These are phyloP conservation scores for Germaria angustata DNA, from an alignment of 2,888 invertebrate species.

Conservation along the genomic window DNA sequence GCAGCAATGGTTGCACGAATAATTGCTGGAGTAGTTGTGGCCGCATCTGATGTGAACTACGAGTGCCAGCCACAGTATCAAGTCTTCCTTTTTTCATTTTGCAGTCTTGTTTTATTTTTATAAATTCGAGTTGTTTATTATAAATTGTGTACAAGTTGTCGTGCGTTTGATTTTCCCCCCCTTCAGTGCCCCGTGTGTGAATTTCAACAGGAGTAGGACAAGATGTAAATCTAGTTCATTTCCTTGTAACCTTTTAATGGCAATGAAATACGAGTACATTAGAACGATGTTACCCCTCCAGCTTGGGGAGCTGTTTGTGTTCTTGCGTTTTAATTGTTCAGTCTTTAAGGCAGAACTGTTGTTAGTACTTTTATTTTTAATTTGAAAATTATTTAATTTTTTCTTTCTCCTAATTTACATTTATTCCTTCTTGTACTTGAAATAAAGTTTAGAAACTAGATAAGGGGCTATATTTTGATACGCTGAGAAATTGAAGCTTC, in stretches of 20 bases:
- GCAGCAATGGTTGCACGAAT: conserved; percentile 9
- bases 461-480: too few species aligned
- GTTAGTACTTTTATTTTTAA: too few species aligned
- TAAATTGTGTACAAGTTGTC: conserved; percentile 1
- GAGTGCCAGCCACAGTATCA: conserved; percentile 6
- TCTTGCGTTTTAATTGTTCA: background rate
- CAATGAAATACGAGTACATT: conserved; percentile 7
- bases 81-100: background rate
- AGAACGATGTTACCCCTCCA: background rate
- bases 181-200: background rate
- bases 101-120: background rate
- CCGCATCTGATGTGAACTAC: conserved; percentile 30
- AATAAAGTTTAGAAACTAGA: too few species aligned
- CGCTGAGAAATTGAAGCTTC: too few species aligned
- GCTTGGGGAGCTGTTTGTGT: background rate
- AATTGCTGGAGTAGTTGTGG: conserved; percentile 3
- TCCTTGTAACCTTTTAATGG: conserved; percentile 1
- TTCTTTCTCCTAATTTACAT: too few species aligned
- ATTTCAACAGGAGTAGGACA: background rate
- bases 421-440: too few species aligned
- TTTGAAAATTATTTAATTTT: too few species aligned
- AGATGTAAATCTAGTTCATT: background rate
- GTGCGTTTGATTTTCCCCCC: background rate
- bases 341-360: background rate
- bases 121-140: conserved; percentile 30